A percentile compares a stretch with the other conserved stretches of the same genome.
These are phyloP conservation scores for Poeciliopsis infans DNA, from an alignment of 2,797 vertebrate genomes.

Conservation along the genomic window DNA sequence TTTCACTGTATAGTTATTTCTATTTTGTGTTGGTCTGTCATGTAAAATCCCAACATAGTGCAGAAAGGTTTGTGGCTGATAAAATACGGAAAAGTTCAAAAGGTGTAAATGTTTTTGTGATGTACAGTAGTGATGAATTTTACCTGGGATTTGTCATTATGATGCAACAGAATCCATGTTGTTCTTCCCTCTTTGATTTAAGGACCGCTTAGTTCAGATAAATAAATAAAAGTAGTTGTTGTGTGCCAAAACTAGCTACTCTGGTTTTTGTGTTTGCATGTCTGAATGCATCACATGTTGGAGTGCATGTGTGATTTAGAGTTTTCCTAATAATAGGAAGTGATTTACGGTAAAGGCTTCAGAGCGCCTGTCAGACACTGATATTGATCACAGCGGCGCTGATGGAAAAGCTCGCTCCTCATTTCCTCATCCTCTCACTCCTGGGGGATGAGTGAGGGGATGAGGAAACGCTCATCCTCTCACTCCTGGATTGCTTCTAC, in stretches of 20 bases:
- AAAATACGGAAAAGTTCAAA: neutral
- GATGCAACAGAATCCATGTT: conserved; percentile 4
- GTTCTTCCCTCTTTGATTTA: conserved; percentile 5
- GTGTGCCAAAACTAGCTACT: conserved; percentile 9
- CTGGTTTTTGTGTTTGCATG: conserved; percentile 24
- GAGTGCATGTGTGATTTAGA: conserved; percentile 61
- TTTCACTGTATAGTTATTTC: neutral
- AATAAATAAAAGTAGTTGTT: conserved; percentile 31
- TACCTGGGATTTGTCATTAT: conserved; percentile 13
- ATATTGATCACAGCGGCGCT: conserved; percentile 78
- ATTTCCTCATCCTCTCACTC: conserved; percentile 4
- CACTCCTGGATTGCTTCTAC: conserved; percentile 17
- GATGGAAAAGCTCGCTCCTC: conserved; percentile 70
- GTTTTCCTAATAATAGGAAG: conserved; percentile 71
- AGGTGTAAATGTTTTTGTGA: neutral
- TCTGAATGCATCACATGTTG: conserved; percentile 44
- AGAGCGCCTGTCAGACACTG: conserved; percentile 69
- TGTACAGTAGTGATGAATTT: conserved; percentile 17
- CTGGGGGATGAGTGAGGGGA: too few relatives aligned
- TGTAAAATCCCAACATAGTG: neutral
- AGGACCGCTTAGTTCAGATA: conserved; percentile 23
- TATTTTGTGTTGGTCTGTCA: neutral
- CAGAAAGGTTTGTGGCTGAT: neutral
- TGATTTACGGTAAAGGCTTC: conserved; percentile 77
- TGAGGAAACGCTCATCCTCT: neutral